Evolutionary conservation across 2,113 vertebrate species (phyloP), one percentile per base, ranked within the genome.

Genomic region (Platycercus adscitus): DNA sequence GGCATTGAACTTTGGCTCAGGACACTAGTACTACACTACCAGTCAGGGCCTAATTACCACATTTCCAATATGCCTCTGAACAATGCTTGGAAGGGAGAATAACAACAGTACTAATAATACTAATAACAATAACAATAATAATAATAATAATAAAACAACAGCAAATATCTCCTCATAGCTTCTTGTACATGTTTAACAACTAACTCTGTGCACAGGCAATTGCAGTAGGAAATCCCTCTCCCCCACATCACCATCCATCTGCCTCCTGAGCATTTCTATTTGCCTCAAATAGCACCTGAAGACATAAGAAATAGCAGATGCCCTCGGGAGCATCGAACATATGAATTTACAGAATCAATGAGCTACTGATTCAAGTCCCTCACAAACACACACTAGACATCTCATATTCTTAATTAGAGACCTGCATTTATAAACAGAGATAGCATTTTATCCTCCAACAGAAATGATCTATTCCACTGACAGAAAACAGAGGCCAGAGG

Each of bases 1-100:
- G 97, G 96, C 90, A 64, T 98, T 98, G 98, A 98, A 98, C 98
- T 99, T 98, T 98, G 98, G 98, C 98, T 98, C 93, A 23, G 95
- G 97, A 98, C 96, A 97, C 97, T 96, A 97, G 97, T 96, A 98
- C 97, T 96, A 98, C 97, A 97, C 97, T 82, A 95, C 95, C 96
- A 98, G 97, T 95, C 97, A 97, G 97, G 95, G 97, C 95, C 98
- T 98, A 98, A 98, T 99, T 98, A 98, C 98, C 96, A 97, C 98
- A 98, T 98, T 98, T 98, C 97, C 97, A 98, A 98, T 98, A 97
- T 98, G 96, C 97, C 95, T 95, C 95, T 97, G 97, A 98, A 98
- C 95, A 98, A 98, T 97, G 96, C 95, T 89, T 60, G 44, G 94
- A 97, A 73, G 75, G 72, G 79, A 94, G 95, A 96, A 86, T 94